Evolutionary conservation across 2,113 vertebrate species (phyloP), one percentile per base, ranked within the genome.

Genomic region (Poecile atricapillus): DNA sequence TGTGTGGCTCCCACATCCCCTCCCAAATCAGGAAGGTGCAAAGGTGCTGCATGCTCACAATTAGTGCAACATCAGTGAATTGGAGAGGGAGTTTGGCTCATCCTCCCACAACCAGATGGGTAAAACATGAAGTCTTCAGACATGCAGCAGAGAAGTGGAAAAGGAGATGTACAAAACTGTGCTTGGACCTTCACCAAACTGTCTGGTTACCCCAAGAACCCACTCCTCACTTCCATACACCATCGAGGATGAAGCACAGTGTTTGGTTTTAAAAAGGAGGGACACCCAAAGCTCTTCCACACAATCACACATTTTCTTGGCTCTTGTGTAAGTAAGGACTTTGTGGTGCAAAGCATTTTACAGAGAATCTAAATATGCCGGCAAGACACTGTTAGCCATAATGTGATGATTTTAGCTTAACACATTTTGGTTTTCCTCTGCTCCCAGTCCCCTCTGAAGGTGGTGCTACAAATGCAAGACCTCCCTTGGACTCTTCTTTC

Each of bases 231-330:
- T 50, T 62, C 25, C 13, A 10, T 11, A 35, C 35, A 7, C 41
- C 64, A 60, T 19, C 0, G 0, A 78, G 44, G 33, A n/a, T 22
- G 15, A 60, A 87, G 21, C 67, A 33, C 20, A 3, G 7, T 12
- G 47, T 39, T 91, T 70, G 43, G 3, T 31, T 84, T 77, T 37
- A 19, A 62, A 67, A 10, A 44, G 53, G 25, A 49, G 22, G 13
- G 27, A 37, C n/a, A 33, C 8, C 5, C 46, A 60, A 73, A 76
- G 12, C 7, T 62, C 46, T 76, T 49, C 50, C 56, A 58, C 3
- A 11, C 12, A 46, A 24, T 43, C 43, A 30, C 15, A 14, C 16
- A 10, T 46, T 62, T 80, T 46, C 53, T 60, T 13, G 0, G 39
- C 46, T 50, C 25, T 60, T 20, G 41, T 11, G 7, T 20, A 35